Conservation (phyloP, 2,113 vertebrate species). For the Malaclemys terrapin region DNA sequence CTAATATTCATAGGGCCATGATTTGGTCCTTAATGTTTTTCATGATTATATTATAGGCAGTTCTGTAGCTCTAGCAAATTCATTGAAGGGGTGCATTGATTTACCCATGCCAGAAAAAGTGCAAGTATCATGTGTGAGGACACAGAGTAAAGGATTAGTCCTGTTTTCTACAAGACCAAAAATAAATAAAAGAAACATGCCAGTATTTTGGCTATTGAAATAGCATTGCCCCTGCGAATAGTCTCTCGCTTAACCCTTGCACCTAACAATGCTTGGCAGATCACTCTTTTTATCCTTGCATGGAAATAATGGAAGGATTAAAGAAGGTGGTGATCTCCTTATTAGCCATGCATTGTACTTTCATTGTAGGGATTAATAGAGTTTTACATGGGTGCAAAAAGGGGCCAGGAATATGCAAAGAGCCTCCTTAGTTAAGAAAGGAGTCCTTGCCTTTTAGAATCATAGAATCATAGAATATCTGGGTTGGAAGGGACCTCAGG, state of each 20-base stretch:
- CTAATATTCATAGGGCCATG: neutral
- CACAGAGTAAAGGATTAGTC: neutral
- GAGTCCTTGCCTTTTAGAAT: neutral
- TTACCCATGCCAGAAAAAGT: neutral
- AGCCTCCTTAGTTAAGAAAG: neutral
- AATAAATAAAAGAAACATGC: accelerated
- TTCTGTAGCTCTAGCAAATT: neutral
- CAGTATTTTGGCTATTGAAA: neutral
- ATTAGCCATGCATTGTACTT: neutral
- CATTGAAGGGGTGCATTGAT: neutral
- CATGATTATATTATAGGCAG: neutral
- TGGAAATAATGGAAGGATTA: neutral
- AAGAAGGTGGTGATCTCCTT: neutral
- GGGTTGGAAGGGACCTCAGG: too few relatives aligned
- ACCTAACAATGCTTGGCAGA: neutral
- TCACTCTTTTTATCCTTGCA: neutral
- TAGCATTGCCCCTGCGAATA: neutral
- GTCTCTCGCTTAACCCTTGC: neutral
- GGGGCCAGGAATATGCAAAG: neutral
- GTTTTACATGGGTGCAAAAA: neutral
- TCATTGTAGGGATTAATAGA: neutral
- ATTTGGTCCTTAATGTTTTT: neutral
- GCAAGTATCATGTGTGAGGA: neutral
- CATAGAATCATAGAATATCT: too few relatives aligned
- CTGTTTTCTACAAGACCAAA: neutral